phyloP scores from a whole-genome alignment of 2,113 vertebrate genomes.

The Rhinopomastus cyanomelas region DNA sequence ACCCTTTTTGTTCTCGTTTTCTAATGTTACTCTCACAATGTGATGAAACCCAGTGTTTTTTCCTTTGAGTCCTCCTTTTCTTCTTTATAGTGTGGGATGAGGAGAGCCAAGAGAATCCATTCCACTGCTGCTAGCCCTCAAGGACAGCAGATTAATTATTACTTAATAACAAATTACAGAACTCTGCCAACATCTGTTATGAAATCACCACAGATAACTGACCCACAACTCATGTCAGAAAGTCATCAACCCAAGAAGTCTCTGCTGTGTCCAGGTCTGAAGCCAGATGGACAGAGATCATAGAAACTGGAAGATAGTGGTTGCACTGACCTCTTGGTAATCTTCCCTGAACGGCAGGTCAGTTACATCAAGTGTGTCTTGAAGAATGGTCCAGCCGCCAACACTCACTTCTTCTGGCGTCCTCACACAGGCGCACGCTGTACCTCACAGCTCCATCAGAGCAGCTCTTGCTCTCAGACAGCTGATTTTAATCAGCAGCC shows the following conservation, averaged over 20 bases:
- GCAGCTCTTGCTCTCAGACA: background rate
- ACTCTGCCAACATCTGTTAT: conserved; percentile 2
- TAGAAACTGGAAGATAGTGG: conserved; percentile 28
- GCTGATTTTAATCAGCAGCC: background rate
- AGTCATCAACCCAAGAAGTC: conserved; percentile 39
- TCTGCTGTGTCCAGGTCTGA: background rate
- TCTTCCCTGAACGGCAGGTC: background rate
- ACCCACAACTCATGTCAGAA: conserved; percentile 15
- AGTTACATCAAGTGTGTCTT: conserved; percentile 36
- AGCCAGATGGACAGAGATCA: conserved; percentile 54
- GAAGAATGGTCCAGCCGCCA: background rate
- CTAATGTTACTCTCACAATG: background rate
- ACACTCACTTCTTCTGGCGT: background rate
- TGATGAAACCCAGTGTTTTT: background rate
- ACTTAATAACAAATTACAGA: background rate
- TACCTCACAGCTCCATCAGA: background rate
- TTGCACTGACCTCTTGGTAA: conserved; percentile 32
- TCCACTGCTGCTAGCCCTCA: background rate
- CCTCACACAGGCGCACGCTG: background rate
- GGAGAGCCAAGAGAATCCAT: background rate
- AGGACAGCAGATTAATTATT: background rate
- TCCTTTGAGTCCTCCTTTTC: background rate
- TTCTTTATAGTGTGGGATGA: background rate
- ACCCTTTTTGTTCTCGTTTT: background rate
- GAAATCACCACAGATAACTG: background rate